Evolutionary conservation across 2,888 invertebrate species (phyloP).

Genomic region (Metellina segmentata): DNA sequence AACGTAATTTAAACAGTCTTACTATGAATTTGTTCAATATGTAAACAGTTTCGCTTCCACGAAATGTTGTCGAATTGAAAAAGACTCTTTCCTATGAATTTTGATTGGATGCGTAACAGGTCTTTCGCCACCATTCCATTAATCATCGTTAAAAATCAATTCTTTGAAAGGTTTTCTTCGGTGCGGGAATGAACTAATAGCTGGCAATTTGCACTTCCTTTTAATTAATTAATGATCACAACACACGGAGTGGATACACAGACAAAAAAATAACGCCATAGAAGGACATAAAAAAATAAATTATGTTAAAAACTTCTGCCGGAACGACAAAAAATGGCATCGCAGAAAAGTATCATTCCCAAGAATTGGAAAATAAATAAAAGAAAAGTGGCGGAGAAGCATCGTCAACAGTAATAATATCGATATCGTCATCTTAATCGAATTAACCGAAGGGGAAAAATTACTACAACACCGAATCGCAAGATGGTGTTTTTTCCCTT

Average conservation of each 20-base stretch:
- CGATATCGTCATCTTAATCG: conserved; percentile 74
- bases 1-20: too few species aligned
- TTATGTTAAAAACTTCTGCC: background rate
- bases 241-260: background rate
- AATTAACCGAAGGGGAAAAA: conserved; percentile 70
- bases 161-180: background rate
- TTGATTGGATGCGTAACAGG: background rate
- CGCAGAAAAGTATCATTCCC: conserved; percentile 21
- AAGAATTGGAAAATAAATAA: conserved; percentile 60
- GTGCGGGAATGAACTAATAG: conserved; percentile 27
- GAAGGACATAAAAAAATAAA: background rate
- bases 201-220: conserved; percentile 29
- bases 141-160: conserved; percentile 25
- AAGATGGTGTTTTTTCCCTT: background rate
- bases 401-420: conserved; percentile 69
- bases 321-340: conserved; percentile 9
- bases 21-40: too few species aligned
- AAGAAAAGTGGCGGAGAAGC: conserved; percentile 39
- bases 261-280: background rate
- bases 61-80: background rate
- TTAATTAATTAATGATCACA: conserved; percentile 49
- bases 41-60: too few species aligned
- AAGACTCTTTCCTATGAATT: background rate
- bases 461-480: conserved; percentile 57
- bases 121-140: conserved; percentile 4